A percentile compares a stretch with the other conserved stretches of the same genome.
Conservation (phyloP, 2,113 vertebrate genomes). For the Callospermophilus lateralis region DNA sequence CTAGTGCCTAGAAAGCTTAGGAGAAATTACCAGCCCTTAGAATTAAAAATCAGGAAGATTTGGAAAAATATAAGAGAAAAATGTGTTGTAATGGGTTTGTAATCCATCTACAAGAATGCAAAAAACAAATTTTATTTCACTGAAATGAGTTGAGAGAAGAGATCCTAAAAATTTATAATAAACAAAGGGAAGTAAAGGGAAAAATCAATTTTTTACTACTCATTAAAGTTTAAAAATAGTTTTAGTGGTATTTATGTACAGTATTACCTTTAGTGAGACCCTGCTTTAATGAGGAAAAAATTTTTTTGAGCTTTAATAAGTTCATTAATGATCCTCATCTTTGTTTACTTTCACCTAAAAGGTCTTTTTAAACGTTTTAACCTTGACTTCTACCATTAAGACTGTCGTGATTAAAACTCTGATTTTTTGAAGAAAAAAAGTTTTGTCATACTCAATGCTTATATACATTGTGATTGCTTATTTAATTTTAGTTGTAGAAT, state of each 20-base stretch:
- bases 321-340: background rate
- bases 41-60: slow-evolving; percentile 40
- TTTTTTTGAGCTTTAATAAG: background rate
- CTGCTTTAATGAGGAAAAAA: slow-evolving; percentile 17
- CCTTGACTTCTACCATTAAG: background rate
- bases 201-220: slow-evolving; percentile 30
- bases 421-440: background rate
- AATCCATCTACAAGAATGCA: background rate
- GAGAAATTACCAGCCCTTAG: background rate
- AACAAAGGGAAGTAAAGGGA: background rate
- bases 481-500: slow-evolving; percentile 32
- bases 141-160: slow-evolving; percentile 11
- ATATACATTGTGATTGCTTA: background rate
- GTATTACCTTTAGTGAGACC: background rate
- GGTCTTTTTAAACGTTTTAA: background rate
- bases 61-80: background rate
- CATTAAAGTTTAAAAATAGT: slow-evolving; percentile 15
- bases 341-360: slow-evolving; percentile 24
- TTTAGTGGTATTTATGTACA: slow-evolving; percentile 32
- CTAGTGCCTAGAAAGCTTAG: slow-evolving; percentile 1
- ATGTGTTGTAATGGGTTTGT: background rate
- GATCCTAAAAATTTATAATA: slow-evolving; percentile 50
- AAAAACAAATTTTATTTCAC: slow-evolving; percentile 6
- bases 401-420: background rate
- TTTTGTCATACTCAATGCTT: background rate